Base-by-base conservation (phyloP, 2,797 vertebrate species). In the Trachops cirrhosus region DNA sequence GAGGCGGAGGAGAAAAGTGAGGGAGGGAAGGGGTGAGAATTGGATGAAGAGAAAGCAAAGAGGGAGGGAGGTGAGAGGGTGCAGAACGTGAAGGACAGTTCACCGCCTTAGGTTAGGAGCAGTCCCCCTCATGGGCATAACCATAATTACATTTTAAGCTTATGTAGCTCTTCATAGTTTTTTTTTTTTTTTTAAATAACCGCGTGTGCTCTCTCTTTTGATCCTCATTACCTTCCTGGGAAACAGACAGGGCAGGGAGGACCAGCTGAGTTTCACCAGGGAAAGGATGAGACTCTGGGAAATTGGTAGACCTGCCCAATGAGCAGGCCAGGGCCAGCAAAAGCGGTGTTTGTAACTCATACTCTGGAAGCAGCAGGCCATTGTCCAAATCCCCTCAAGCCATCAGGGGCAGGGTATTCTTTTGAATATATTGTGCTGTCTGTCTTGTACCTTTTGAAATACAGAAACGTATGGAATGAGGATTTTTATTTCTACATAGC, bases 1-100 rank as follows among this genome's bases (percentile, higher is more conserved):
- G 86, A 94, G 75, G 80, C 86, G 84, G 89, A 93, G 73, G 88
- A 96, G 78, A 78, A 82, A 79, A 97, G 80, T 4, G 67, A 95
- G 77, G 41, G 64, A 91, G 64, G 73, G 59, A 52, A 82, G 91
- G 54, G 21, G 50, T 75, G 37, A 54, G 8, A 16, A 37, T 1
- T 1, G 0, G 50, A 21, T 2, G 59, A 68, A 46, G 80, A 70
- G 84, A 84, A 77, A 89, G 68, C 44, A 34, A 34, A 62, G 62
- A 14, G 4, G 62, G 34, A 90, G 70, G 92, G 15, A 44, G 18
- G 86, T 19, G 62, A 74, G 86, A 75, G 54, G 67, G 41, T 37
- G 14, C 0, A 0, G 46, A n/a, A 19, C 0, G 0, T 6, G n/a
- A 67, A 80, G 86, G 75, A 70, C 75, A 70, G 48, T 0, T 29